Base-by-base conservation (phyloP, 2,113 vertebrate genomes). In the Cryptomyrus ogoouensis region DNA sequence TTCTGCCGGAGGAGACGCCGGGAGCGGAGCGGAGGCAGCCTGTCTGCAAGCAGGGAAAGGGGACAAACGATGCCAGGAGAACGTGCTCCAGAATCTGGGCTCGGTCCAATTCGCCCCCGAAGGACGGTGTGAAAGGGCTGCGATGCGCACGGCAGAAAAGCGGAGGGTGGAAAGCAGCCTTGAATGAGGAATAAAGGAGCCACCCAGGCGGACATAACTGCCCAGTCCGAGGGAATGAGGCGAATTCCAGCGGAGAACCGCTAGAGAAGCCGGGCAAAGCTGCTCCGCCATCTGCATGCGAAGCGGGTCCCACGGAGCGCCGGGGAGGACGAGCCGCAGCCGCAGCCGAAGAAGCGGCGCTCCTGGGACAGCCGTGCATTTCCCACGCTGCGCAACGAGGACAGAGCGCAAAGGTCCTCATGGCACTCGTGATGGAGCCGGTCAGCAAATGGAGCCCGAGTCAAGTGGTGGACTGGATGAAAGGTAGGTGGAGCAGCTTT, bases 401-500 rank as follows among this genome's bases (percentile, higher is more conserved):
- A 91, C 93, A 90, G 83, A 89, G 92, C 91, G 92, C 93, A 95
- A 96, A 96, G 94, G 96, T 96, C 93, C 90, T 85, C 49, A 97
- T 97, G 97, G 97, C 97, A 89, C 95, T 97, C 89, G 97, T 97
- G 91, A 97, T 97, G 97, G 97, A 97, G 94, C 97, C 97, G 6
- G 97, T 97, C 92, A 97, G 97, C 92, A 97, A 97, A 95, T 97
- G 97, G 97, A 97, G 96, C 91, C 97, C 97, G 91, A 97, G 96
- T 94, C 97, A 97, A 93, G 97, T 97, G 90, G 97, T 97, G 94
- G 97, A 97, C 94, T 97, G 97, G 97, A 97, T 97, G 97, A 97
- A 97, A 97, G 97, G 97, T 97, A 95, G 44, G 90, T 89, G 52
- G 44, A 77, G 70, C 70, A 31, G 70, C 70, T 66, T 66, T 66